Evolutionary conservation across 2,797 vertebrate genomes (phyloP).

Genomic region (Fistularia commersonii): DNA sequence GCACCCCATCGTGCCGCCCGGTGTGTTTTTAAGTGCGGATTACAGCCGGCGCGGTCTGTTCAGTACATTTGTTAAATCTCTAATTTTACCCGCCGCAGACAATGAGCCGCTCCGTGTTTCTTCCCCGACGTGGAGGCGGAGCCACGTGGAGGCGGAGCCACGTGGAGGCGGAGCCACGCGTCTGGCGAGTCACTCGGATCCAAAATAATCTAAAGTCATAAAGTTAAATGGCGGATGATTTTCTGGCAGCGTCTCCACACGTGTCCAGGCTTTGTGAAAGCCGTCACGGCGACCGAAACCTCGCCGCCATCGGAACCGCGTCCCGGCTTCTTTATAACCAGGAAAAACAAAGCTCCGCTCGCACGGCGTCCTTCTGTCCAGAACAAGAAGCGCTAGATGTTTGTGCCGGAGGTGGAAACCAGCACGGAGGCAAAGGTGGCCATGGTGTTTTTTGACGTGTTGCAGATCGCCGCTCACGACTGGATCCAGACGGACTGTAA

Average conservation of each 20-base stretch:
- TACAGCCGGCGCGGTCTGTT: slow-evolving; percentile 38
- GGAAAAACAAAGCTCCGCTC: too few species aligned
- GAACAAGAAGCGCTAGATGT: too few species aligned
- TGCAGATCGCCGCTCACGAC: slow-evolving; percentile 78
- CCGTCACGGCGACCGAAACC: too few species aligned
- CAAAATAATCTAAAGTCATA: slow-evolving; percentile 10
- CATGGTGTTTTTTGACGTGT: too few species aligned
- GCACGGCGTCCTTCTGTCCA: too few species aligned
- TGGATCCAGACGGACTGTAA: slow-evolving; percentile 85
- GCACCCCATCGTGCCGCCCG: slow-evolving; percentile 8
- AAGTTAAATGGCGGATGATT: slow-evolving; percentile 5
- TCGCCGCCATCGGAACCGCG: too few species aligned
- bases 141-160: not conserved
- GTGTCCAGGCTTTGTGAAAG: not conserved
- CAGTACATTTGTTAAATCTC: slow-evolving; percentile 42
- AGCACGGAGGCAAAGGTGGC: too few species aligned
- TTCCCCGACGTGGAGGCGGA: not conserved
- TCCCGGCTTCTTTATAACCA: too few species aligned
- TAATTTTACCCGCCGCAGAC: slow-evolving; percentile 29
- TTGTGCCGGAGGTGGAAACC: too few species aligned
- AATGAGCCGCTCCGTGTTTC: slow-evolving; percentile 11
- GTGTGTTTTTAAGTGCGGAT: slow-evolving; percentile 45
- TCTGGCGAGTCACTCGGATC: slow-evolving; percentile 10
- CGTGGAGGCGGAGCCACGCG: not conserved
- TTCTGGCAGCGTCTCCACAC: too few species aligned